Evolutionary conservation across 2,113 vertebrate species (phyloP), one percentile per base, ranked within the genome.

Genomic region (Centropristis striata): DNA sequence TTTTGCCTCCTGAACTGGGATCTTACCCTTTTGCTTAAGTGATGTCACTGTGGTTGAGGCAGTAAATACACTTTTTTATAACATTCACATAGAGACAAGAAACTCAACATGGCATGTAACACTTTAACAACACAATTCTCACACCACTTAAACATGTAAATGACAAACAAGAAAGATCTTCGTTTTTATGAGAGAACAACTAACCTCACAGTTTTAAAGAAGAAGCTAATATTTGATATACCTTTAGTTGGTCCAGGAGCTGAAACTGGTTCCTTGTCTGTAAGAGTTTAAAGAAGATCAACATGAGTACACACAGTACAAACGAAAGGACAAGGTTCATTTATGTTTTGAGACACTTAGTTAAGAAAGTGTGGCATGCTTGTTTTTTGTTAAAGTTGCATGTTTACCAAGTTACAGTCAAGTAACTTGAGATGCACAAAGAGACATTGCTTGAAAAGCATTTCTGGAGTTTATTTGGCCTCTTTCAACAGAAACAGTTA

Each of bases 171-270:
- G 18, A 58, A 9, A 58, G 10, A 47, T 28, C 4, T 36, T 64
- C 42, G 7, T 37, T 9, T 37, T 61, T 16, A 70, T 27, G 27
- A 42, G 9, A 58, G 15, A 55, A 36, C 5, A n/a, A 42, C 55
- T 47, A 4, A 50, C 27, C 15, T 4, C 66, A 32, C 23, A 57
- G 20, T 16, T n/a, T n/a, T n/a, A n/a, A n/a, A n/a, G n/a, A n/a
- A n/a, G n/a, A n/a, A n/a, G n/a, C n/a, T n/a, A n/a, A 46, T 61
- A 81, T 61, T 51, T 46, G 5, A 3, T 71, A 81, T 97, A 99
- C 98, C 97, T 97, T 97, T 95, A 90, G 96, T 97, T 78, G 96
- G 96, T 81, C 97, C 96, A 54, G 98, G 98, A 55, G 93, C 75
- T 54, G 94, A 95, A 61, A 98, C 95, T 12, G 97, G 97, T 72